Conservation (phyloP, 2,113 vertebrate species). For the Camelus dromedarius region DNA sequence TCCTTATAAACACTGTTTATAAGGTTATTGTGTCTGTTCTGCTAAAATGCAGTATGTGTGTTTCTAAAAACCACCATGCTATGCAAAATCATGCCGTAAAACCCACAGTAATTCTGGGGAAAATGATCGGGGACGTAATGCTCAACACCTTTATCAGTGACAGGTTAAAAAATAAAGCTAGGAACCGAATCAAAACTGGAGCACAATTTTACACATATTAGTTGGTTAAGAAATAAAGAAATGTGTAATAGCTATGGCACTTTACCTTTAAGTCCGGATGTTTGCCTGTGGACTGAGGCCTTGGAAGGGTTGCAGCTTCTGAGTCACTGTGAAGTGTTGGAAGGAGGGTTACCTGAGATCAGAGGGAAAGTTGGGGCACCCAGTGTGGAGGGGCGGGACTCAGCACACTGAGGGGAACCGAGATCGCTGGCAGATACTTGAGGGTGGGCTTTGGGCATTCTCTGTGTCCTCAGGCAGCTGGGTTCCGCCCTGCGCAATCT, state of each 20-base stretch:
- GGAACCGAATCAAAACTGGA: background rate
- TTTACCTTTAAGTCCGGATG: background rate
- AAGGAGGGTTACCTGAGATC: background rate
- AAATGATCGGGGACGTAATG: background rate
- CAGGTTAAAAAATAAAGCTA: background rate
- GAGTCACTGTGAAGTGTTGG: background rate
- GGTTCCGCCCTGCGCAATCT: background rate
- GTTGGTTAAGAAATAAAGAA: background rate
- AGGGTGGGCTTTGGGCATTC: background rate
- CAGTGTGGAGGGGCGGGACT: background rate
- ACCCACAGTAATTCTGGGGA: background rate
- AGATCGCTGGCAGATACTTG: accelerated
- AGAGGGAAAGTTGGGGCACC: too few species aligned
- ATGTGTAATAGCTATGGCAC: background rate
- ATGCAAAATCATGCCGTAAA: background rate
- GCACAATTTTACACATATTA: background rate
- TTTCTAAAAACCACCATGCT: background rate
- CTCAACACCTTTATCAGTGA: background rate
- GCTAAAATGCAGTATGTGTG: background rate
- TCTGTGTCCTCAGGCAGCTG: background rate
- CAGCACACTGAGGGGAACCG: background rate
- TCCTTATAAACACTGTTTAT: background rate
- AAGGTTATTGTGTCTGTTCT: background rate
- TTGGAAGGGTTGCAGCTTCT: background rate
- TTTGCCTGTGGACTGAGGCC: background rate